These are phyloP conservation scores for Mellilla xanthometata DNA, from an alignment of 2,888 invertebrate species.

Conservation along the genomic window DNA sequence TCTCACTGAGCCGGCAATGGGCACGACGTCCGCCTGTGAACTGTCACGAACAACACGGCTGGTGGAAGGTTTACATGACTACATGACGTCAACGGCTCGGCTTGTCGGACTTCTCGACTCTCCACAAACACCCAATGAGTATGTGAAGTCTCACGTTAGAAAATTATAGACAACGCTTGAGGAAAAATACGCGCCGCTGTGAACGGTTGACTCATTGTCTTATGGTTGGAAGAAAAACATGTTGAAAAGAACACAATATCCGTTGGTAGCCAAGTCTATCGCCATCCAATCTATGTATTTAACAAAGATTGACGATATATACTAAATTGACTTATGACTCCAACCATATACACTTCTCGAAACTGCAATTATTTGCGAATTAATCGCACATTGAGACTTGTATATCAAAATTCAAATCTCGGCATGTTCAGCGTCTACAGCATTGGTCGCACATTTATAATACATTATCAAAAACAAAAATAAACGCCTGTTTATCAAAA, in stretches of 20 bases:
- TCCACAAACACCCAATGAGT: constrained; percentile 67
- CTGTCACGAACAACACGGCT: constrained; percentile 42
- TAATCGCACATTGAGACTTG: too few species aligned
- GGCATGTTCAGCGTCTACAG: not conserved
- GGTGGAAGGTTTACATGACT: constrained; percentile 68
- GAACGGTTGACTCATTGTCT: constrained; percentile 18
- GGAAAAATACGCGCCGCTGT: constrained; percentile 48
- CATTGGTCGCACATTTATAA: constrained; percentile 38
- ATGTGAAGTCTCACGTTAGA: constrained; percentile 66
- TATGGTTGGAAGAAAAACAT: not conserved
- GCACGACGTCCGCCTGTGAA: constrained; percentile 32
- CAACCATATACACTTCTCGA: too few species aligned
- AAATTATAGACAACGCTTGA: constrained; percentile 60
- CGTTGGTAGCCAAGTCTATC: not conserved
- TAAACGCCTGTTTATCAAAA: constrained; percentile 61
- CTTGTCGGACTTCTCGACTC: constrained; percentile 77
- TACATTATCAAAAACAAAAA: constrained; percentile 47
- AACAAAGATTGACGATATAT: too few species aligned
- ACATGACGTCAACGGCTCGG: constrained; percentile 80
- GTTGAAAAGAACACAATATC: constrained; percentile 1
- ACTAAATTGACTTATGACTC: too few species aligned
- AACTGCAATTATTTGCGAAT: too few species aligned
- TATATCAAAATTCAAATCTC: not conserved
- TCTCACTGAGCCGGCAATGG: constrained; percentile 50
- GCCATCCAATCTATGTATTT: too few species aligned